Percentiles rank a stretch among this genome's conserved stretches.
phyloP scores from a whole-genome alignment of 2,113 vertebrate species.

The Lepisosteus osseus region DNA sequence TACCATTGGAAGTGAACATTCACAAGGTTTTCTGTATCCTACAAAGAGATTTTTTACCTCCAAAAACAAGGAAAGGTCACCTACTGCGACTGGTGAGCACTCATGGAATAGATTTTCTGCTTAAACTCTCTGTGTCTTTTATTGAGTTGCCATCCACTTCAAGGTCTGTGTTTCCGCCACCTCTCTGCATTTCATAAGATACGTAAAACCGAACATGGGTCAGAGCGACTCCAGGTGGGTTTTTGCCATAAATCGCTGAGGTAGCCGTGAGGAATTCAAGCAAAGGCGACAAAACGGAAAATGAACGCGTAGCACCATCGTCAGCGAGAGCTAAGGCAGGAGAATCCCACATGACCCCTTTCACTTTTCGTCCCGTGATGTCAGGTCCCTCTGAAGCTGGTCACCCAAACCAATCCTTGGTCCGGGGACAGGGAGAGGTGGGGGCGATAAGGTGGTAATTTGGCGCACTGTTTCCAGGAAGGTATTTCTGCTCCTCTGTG shows the following conservation, averaged over 20 bases:
- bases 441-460: background rate
- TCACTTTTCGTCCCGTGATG: slow-evolving; percentile 7
- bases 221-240: slow-evolving; percentile 36
- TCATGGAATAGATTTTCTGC: too few species aligned
- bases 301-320: slow-evolving; percentile 71
- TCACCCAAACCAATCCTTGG: slow-evolving; percentile 15
- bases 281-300: slow-evolving; percentile 43
- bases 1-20: too few species aligned
- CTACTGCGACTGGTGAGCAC: too few species aligned
- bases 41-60: too few species aligned
- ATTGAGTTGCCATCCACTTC: too few species aligned
- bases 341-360: slow-evolving; percentile 15
- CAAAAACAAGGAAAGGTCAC: too few species aligned
- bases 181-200: too few species aligned
- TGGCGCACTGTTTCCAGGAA: slow-evolving; percentile 4
- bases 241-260: slow-evolving; percentile 61
- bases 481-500: background rate
- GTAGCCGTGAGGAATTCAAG: slow-evolving; percentile 67
- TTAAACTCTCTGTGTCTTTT: too few species aligned
- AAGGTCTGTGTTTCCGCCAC: too few species aligned
- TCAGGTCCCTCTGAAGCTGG: slow-evolving; percentile 11
- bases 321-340: slow-evolving; percentile 51
- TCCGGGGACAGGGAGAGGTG: slow-evolving; percentile 15
- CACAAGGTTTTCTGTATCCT: too few species aligned
- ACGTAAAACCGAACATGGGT: background rate